Base-by-base conservation (phyloP, 2,113 vertebrate species). In the Micronisus gabar region DNA sequence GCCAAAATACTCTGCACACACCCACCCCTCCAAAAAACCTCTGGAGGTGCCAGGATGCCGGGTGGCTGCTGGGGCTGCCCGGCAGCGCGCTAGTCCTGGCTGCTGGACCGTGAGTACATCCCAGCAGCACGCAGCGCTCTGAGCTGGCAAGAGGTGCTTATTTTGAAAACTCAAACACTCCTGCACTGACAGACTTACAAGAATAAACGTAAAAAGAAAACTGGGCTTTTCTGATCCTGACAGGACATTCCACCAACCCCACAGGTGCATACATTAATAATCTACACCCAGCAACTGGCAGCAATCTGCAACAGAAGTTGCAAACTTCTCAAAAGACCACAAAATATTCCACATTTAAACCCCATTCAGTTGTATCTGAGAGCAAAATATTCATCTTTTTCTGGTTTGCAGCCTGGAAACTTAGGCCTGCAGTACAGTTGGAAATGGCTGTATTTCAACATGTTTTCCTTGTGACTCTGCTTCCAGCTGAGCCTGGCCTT, bases 101-200 rank as follows among this genome's bases (percentile, higher is more conserved):
- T 62, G 47, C 19, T 41, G 65, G 63, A 48, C 47, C 0, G 0
- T 1, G 14, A 47, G 58, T 7, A 27, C 11, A 18, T 34, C 4
- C 3, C 48, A 61, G 74, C 34, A 79, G 58, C 86, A 30, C 0
- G 0, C 40, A 45, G 84, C 1, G 1, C 58, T 81, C 45, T 22
- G 40, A 55, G 80, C 67, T 65, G 58, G 29, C 47, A 58, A 29
- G 12, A 52, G 15, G 9, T 40, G 66, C 30, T 52, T 67, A 15
- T 48, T 62, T 43, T 16, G 34, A 79, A 75, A 67, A 74, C 30
- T 88, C 68, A 59, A 43, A 65, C 56, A 41, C 22, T 62, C 22
- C 32, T 61, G 50, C 32, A 59, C 36, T 38, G 38, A 52, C 55
- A 81, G 55, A 61, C 36, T 50, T 58, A 38, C 3, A 65, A 45